phyloP scores from a whole-genome alignment of 2,888 invertebrate genomes.

The Chalcis sispes region DNA sequence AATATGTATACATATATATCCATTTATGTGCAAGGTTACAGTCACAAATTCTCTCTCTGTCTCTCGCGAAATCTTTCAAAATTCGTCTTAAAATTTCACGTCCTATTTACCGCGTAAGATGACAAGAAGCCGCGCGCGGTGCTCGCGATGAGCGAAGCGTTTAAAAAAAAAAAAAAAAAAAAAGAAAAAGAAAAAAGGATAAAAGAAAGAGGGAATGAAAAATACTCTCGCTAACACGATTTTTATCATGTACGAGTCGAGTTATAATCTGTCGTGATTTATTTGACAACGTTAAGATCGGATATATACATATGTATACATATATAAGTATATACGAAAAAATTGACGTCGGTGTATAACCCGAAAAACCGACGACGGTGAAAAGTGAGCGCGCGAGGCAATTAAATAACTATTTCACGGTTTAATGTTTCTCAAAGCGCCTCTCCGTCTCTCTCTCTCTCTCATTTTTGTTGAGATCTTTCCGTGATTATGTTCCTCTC shows the following conservation, averaged over 20 bases:
- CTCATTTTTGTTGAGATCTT: not conserved
- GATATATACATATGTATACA: no score
- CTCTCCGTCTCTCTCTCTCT: constrained; percentile 23
- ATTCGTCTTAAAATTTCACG: constrained; percentile 26
- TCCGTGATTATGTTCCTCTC: no score
- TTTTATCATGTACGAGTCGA: constrained; percentile 18
- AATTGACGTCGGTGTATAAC: constrained; percentile 40
- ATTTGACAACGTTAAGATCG: constrained; percentile 51
- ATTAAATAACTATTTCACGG: constrained; percentile 62
- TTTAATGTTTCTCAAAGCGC: constrained; percentile 58
- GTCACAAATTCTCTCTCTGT: no score
- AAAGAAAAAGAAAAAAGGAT: not conserved
- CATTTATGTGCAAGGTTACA: not conserved
- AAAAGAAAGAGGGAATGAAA: not conserved
- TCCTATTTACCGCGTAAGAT: constrained; percentile 44
- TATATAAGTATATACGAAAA: constrained; percentile 36
- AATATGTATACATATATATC: constrained; percentile 11
- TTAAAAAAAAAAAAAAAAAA: no score
- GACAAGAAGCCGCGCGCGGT: constrained; percentile 36
- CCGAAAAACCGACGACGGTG: constrained; percentile 3
- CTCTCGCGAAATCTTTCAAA: constrained; percentile 32
- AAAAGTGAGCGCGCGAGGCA: constrained; percentile 20
- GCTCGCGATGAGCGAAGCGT: no score
- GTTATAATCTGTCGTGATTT: constrained; percentile 38
- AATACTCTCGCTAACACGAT: not conserved